phyloP scores from a whole-genome alignment of 2,797 vertebrate species.

The Harpagifer antarcticus region DNA sequence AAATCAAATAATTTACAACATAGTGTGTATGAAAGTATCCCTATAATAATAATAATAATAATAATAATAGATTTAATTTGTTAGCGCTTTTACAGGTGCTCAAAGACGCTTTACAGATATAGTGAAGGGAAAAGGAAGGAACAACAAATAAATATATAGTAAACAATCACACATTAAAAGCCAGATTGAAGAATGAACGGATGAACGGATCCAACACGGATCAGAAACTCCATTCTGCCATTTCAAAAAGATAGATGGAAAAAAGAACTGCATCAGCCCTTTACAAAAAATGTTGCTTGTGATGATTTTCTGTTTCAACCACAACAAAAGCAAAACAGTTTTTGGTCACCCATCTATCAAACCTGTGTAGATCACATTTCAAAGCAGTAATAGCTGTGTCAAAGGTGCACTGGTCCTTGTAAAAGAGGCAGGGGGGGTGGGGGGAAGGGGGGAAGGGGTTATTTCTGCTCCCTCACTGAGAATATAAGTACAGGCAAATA shows the following conservation, averaged over 20 bases:
- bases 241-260: too few relatives aligned
- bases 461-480: background rate
- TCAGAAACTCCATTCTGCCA: background rate
- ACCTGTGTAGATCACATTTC: conserved; percentile 5
- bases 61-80: too few relatives aligned
- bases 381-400: conserved; percentile 33
- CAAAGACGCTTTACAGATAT: too few relatives aligned
- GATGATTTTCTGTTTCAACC: conserved; percentile 17
- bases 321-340: background rate
- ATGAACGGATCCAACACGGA: too few relatives aligned
- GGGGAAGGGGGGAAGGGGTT: too few relatives aligned
- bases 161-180: too few relatives aligned
- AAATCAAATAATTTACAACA: too few relatives aligned
- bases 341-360: conserved; percentile 30
- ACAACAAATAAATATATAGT: too few relatives aligned
- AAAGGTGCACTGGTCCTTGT: background rate
- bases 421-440: background rate
- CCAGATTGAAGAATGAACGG: too few relatives aligned
- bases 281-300: background rate
- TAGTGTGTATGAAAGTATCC: background rate
- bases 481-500: background rate
- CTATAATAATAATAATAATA: too few relatives aligned
- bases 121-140: too few relatives aligned
- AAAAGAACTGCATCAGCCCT: background rate
- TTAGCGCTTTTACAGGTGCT: too few relatives aligned